A percentile compares a stretch with the other conserved stretches of the same genome.
Conservation (phyloP, 2,113 vertebrate genomes). For the Herpetotheres cachinnans region DNA sequence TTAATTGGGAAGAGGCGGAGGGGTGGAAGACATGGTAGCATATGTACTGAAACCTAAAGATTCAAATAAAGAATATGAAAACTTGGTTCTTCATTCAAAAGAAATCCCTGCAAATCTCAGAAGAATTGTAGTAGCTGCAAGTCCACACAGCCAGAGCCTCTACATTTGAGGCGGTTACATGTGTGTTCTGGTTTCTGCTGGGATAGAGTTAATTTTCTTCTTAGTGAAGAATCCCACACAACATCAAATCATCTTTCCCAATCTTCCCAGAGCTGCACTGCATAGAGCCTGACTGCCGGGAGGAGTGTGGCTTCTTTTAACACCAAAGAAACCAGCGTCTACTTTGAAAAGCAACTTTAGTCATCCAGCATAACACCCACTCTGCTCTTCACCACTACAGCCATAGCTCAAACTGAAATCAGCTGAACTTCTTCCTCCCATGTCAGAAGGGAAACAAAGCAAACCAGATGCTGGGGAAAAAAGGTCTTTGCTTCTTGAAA, state of each 20-base stretch:
- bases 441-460: not conserved
- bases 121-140: not conserved
- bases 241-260: not conserved
- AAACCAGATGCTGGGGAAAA: not conserved
- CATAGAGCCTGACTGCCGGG: not conserved
- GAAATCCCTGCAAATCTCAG: not conserved
- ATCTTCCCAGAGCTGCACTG: not conserved
- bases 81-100: not conserved
- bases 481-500: not conserved
- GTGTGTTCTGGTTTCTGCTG: too few species aligned
- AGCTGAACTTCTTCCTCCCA: not conserved
- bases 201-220: too few species aligned
- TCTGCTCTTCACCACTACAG: not conserved
- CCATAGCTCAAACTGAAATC: not conserved
- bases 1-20: not conserved
- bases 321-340: not conserved
- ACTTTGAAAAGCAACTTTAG: not conserved
- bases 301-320: not conserved
- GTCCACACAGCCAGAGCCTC: not conserved
- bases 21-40: not conserved
- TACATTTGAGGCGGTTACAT: not conserved
- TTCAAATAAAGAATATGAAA: not conserved
- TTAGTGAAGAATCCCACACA: not conserved
- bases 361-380: not conserved
- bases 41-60: not conserved